These are phyloP conservation scores for Pterocles gutturalis DNA, from an alignment of 2,113 vertebrate genomes.

Conservation along the genomic window DNA sequence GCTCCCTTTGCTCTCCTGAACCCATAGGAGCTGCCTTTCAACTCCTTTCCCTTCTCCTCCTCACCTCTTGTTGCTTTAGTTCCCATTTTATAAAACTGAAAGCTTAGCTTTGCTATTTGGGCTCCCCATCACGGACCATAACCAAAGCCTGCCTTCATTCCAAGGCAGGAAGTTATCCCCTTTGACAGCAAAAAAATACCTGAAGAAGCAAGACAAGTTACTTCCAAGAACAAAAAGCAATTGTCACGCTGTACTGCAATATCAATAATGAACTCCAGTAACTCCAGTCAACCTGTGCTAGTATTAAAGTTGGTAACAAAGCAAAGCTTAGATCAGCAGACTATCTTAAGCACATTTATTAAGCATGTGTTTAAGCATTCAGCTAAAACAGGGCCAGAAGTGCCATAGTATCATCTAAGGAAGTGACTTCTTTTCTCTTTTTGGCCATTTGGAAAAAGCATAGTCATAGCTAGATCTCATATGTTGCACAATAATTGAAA, in stretches of 20 bases:
- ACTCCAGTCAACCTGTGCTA: not conserved
- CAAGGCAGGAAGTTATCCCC: not conserved
- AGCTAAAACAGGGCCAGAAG: not conserved
- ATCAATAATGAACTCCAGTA: not conserved
- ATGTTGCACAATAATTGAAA: constrained; percentile 26
- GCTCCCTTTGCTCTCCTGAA: not conserved
- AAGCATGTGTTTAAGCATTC: not conserved
- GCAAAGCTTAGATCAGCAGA: not conserved
- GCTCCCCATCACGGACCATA: not conserved
- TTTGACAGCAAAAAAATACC: not conserved
- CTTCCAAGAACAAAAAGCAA: not conserved
- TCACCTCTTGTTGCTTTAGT: not conserved
- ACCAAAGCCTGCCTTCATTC: not conserved
- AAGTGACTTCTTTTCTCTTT: not conserved
- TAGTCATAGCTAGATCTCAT: not conserved
- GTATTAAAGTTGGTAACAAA: not conserved
- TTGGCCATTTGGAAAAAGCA: not conserved
- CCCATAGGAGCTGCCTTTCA: not conserved
- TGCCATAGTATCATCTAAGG: not conserved
- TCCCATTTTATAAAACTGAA: not conserved
- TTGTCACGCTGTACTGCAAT: not conserved
- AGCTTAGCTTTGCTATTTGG: not conserved
- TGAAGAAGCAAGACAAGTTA: not conserved
- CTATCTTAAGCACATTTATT: not conserved
- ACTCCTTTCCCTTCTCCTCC: not conserved